Evolutionary conservation across 2,888 invertebrate genomes (phyloP).

Genomic region (Apocheima hispidaria): DNA sequence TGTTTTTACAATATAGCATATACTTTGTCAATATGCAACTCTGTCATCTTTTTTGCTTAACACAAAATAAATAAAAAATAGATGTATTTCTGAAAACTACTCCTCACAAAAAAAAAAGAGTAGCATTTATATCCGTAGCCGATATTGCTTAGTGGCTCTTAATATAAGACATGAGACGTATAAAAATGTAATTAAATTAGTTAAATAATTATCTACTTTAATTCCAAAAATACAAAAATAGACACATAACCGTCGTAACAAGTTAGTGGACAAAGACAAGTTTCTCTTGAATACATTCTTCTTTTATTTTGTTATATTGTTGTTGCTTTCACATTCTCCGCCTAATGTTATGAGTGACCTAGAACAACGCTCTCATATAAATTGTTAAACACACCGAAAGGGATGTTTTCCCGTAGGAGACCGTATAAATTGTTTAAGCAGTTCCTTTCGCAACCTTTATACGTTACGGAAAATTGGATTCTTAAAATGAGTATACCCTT

Average conservation of each 20-base stretch:
- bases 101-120: too few relatives aligned
- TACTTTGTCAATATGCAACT: too few relatives aligned
- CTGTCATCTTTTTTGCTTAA: too few relatives aligned
- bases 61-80: too few relatives aligned
- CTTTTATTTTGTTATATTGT: background rate
- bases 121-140: too few relatives aligned
- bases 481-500: constrained; percentile 39
- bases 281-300: background rate
- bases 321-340: constrained; percentile 35
- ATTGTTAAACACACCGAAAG: constrained; percentile 63
- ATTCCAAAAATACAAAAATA: too few relatives aligned
- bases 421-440: constrained; percentile 58
- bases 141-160: too few relatives aligned
- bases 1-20: too few relatives aligned
- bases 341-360: constrained; percentile 66
- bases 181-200: too few relatives aligned
- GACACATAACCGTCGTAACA: background rate
- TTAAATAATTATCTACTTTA: too few relatives aligned
- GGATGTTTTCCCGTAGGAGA: constrained; percentile 56
- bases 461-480: constrained; percentile 55
- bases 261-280: background rate
- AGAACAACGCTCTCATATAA: constrained; percentile 54
- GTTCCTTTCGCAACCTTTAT: constrained; percentile 55
- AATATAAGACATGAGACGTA: too few relatives aligned
- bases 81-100: too few relatives aligned